Evolutionary conservation across 1,140 invertebrate genomes (phyloP).

Genomic region (Drosophila tsacasi): DNA sequence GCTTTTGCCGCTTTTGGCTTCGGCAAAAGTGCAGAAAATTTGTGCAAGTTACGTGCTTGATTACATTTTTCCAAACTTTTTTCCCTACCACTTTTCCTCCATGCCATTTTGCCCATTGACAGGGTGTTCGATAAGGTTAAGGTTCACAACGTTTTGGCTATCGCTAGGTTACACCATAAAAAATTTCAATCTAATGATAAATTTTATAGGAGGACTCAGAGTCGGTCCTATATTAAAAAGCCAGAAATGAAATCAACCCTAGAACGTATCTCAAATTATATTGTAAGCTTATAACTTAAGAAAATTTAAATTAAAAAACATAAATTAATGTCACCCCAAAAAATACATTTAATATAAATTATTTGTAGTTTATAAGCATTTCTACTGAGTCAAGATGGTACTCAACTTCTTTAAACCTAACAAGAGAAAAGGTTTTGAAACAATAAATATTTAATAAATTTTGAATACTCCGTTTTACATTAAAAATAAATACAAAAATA

Average conservation of each 20-base stretch:
- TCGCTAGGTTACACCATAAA: conserved; percentile 19
- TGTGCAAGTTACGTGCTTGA: conserved; percentile 83
- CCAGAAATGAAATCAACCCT: no score
- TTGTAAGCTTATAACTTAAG: not conserved
- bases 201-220: not conserved
- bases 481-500: no score
- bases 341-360: no score
- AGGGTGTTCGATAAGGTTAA: conserved; percentile 67
- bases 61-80: conserved; percentile 78
- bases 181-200: not conserved
- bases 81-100: conserved; percentile 26
- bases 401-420: no score
- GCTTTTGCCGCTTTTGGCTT: conserved; percentile 70
- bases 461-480: no score
- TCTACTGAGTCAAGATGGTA: no score
- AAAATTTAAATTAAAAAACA: not conserved
- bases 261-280: no score
- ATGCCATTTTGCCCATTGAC: conserved; percentile 57
- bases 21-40: conserved; percentile 82
- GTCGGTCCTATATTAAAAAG: not conserved
- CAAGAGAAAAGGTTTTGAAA: no score
- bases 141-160: conserved; percentile 24
- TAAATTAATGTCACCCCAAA: no score
- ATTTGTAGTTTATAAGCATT: no score
- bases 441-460: no score